Percentiles rank a stretch among this genome's conserved stretches.
Conservation (phyloP, 2,888 invertebrate species). For the Drosophila koepferae region DNA sequence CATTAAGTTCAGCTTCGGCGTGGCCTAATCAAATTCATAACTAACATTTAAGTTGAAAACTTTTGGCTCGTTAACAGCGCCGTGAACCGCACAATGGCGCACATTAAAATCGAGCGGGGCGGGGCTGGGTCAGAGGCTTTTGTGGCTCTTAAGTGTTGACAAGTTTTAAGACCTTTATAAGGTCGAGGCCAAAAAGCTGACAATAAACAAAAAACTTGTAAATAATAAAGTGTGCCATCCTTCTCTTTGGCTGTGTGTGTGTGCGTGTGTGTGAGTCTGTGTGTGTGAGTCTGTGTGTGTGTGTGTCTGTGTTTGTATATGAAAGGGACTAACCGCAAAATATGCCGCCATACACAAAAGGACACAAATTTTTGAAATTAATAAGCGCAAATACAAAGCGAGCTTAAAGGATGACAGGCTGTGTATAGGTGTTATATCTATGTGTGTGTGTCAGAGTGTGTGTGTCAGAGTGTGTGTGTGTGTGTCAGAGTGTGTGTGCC, state of each 20-base stretch:
- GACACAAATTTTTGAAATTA: slow-evolving; percentile 67
- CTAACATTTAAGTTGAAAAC: slow-evolving; percentile 79
- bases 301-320: not conserved
- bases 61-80: slow-evolving; percentile 72
- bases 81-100: slow-evolving; percentile 38
- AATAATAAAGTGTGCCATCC: slow-evolving; percentile 67
- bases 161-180: slow-evolving; percentile 75
- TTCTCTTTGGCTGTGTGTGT: slow-evolving; percentile 16
- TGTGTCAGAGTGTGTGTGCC: not conserved
- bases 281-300: slow-evolving; percentile 29
- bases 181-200: slow-evolving; percentile 68
- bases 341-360: slow-evolving; percentile 54
- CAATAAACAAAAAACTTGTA: slow-evolving; percentile 77
- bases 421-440: not conserved
- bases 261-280: slow-evolving; percentile 13
- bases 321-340: slow-evolving; percentile 59
- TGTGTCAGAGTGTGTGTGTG: slow-evolving; percentile 3
- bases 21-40: slow-evolving; percentile 78
- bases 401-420: not conserved
- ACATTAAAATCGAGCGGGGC: slow-evolving; percentile 16
- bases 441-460: not conserved
- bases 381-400: slow-evolving; percentile 61
- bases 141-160: slow-evolving; percentile 58
- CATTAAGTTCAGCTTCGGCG: slow-evolving; percentile 65
- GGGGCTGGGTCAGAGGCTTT: slow-evolving; percentile 1